Conservation (phyloP, 2,888 invertebrate genomes). For the Dryomyza anilis region DNA sequence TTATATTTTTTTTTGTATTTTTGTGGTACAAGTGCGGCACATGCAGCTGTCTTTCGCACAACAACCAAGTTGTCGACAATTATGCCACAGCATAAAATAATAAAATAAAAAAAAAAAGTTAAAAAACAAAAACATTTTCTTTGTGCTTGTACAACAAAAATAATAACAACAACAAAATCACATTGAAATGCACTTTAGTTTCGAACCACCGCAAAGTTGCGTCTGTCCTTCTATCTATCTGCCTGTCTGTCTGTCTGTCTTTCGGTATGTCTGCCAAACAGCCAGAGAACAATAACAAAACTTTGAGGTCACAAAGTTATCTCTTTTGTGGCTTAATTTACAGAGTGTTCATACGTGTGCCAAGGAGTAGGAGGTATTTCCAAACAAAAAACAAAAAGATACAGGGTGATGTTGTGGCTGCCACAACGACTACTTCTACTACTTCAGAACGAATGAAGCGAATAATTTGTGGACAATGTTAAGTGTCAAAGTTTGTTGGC, state of each 20-base stretch:
- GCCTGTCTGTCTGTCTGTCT: too few species aligned
- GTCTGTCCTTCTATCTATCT: too few species aligned
- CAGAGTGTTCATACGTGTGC: conserved; percentile 11
- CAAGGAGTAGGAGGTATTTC: too few species aligned
- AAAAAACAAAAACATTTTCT: neutral
- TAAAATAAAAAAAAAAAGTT: neutral
- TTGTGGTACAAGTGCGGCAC: neutral
- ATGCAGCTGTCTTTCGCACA: too few species aligned
- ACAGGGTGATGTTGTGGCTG: neutral
- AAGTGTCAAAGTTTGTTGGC: conserved; percentile 15
- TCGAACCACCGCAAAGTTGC: too few species aligned
- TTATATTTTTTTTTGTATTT: neutral
- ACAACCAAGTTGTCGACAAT: conserved; percentile 14
- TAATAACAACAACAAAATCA: neutral
- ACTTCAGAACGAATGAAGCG: conserved; percentile 9
- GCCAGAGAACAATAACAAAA: conserved; percentile 18
- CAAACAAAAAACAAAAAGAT: too few species aligned
- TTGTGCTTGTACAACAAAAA: too few species aligned
- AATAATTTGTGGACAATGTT: conserved; percentile 9
- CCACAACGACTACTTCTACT: neutral
- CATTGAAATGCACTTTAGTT: conserved; percentile 13
- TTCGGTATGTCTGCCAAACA: neutral
- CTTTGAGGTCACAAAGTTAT: conserved; percentile 42
- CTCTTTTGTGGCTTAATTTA: conserved; percentile 40
- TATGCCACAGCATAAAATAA: conserved; percentile 6